Conservation (phyloP, 2,888 invertebrate species). For the Cosmia trapezina region DNA sequence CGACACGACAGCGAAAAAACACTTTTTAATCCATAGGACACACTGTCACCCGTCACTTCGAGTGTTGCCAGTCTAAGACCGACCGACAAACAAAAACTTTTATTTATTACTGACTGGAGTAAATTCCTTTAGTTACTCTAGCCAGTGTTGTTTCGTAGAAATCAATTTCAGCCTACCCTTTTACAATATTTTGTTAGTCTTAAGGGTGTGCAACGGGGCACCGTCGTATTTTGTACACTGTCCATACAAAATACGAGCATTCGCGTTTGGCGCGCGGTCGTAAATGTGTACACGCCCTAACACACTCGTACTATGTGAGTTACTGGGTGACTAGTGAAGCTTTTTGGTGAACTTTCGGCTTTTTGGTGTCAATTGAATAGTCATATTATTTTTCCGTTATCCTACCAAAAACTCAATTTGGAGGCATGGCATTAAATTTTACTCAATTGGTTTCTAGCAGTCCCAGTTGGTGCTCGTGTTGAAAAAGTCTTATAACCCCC, state of each 20-base stretch:
- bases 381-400: neutral
- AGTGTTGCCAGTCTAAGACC: neutral
- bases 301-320: slow-evolving; percentile 7
- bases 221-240: slow-evolving; percentile 24
- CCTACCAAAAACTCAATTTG: neutral
- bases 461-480: neutral
- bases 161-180: neutral
- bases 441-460: neutral
- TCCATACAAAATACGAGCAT: slow-evolving; percentile 21
- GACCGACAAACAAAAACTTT: slow-evolving; percentile 18
- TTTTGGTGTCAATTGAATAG: neutral
- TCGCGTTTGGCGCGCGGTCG: neutral
- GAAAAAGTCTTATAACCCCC: neutral
- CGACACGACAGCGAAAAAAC: too few species aligned
- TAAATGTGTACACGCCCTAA: slow-evolving; percentile 33
- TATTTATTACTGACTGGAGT: slow-evolving; percentile 17
- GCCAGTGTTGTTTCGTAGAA: slow-evolving; percentile 5
- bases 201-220: slow-evolving; percentile 2
- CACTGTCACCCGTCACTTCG: neutral
- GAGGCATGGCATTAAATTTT: neutral
- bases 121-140: slow-evolving; percentile 10
- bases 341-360: slow-evolving; percentile 7
- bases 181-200: slow-evolving; percentile 29
- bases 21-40: too few species aligned
- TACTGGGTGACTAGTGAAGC: neutral